phyloP scores from a whole-genome alignment of 2,888 invertebrate genomes.

The Lasiommata megera region DNA sequence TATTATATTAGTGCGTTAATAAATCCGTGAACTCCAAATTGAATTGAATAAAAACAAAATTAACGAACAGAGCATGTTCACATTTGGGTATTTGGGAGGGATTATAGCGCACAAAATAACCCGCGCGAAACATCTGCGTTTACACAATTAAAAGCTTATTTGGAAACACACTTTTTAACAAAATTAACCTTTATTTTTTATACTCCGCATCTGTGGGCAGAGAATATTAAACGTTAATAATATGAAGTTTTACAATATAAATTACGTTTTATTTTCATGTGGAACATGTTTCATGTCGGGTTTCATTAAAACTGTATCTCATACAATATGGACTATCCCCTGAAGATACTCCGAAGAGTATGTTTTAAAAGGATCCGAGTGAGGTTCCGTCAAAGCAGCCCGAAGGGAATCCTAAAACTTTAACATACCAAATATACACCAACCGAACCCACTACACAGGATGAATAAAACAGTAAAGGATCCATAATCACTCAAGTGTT shows the following conservation, averaged over 20 bases:
- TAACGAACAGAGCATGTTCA: background rate
- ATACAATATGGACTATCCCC: background rate
- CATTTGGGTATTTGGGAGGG: background rate
- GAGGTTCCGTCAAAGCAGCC: background rate
- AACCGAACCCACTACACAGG: background rate
- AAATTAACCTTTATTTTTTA: background rate
- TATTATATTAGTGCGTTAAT: no score
- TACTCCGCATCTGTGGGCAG: background rate
- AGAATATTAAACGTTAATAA: background rate
- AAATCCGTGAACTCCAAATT: no score
- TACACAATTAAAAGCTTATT: constrained; percentile 5
- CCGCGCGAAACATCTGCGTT: constrained; percentile 7
- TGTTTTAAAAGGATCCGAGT: background rate
- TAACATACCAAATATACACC: background rate
- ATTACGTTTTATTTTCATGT: no score
- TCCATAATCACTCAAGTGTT: constrained; percentile 10
- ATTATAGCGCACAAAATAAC: constrained; percentile 5
- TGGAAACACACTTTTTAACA: background rate
- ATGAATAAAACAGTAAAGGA: constrained; percentile 1
- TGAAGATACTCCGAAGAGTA: background rate
- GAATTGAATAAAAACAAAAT: background rate
- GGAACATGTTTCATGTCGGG: no score
- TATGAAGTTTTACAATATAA: no score
- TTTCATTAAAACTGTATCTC: no score
- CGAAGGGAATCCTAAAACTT: background rate